Base-by-base conservation (phyloP, 2,888 invertebrate genomes). In the Nebria salina region DNA sequence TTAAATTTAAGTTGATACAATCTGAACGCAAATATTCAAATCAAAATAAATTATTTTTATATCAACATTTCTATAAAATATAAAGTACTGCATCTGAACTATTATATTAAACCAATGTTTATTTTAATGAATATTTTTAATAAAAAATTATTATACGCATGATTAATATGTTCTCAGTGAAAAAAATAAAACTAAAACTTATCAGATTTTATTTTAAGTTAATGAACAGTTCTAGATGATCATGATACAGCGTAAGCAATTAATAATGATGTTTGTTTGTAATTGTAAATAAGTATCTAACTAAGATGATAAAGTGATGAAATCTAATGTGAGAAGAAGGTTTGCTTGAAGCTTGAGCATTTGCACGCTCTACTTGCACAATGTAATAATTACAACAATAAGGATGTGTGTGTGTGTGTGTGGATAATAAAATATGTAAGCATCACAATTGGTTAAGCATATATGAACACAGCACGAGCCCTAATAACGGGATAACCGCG, bases 391-490 rank as follows among this genome's bases (percentile, higher is more conserved):
- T 54, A 54, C 54, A 54, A 54, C 54, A 54, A 54, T 54, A 54
- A 6, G 8, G 54, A 54, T 54, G 8, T 54, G 2, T 11, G 13
- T 13, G 54, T 7, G 43, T 43, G 43, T 43, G 9, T 54, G 54
- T 11, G 7, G 11, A 54, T 54, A 54, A 54, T 54, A 54, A 34
- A 54, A 54, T 54, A 54, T 54, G 54, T 54, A 54, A 34, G 7
- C 54, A 54, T 54, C 54, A 54, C 54, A 54, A 54, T 54, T 54
- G 54, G 54, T 54, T 54, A 54, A 54, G 54, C 54, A 54, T 54
- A 54, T 54, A 54, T 34, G 34, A 34, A 34, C 54, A 54, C 54
- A 54, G 54, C 54, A 54, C 54, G 54, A 54, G 54, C 54, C 54
- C 54, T 54, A 34, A 54, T 54, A 54, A 54, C 54, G 54, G 54